These are phyloP conservation scores for Heliconius hermathena DNA, from an alignment of 1,140 invertebrate species.

Conservation along the genomic window DNA sequence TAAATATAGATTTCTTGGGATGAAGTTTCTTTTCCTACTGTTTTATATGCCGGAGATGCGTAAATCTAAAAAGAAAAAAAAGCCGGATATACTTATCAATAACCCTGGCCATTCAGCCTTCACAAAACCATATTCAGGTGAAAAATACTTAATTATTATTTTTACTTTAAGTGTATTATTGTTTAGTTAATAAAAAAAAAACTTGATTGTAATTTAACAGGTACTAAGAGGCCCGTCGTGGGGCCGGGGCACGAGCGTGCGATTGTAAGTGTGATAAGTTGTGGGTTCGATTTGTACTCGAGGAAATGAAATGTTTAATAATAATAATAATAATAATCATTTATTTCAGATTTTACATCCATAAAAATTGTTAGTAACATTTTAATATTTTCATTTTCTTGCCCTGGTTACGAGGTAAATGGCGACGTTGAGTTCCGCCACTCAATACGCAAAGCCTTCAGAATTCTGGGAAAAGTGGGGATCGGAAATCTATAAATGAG, in stretches of 20 bases:
- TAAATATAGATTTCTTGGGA: too few relatives aligned
- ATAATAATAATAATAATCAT: too few relatives aligned
- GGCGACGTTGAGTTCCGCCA: too few relatives aligned
- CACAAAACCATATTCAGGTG: not conserved
- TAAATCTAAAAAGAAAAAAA: not conserved
- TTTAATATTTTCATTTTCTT: not conserved
- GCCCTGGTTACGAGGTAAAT: not conserved
- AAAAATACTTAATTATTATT: not conserved
- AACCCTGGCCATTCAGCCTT: not conserved
- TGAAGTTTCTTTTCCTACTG: too few relatives aligned
- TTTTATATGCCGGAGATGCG: not conserved
- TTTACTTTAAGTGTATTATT: not conserved
- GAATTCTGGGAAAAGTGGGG: not conserved
- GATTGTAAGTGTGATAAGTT: not conserved
- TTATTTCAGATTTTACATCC: too few relatives aligned
- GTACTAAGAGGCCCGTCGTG: not conserved
- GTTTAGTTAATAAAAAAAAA: not conserved
- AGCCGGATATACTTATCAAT: not conserved
- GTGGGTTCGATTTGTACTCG: not conserved
- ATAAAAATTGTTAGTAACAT: too few relatives aligned
- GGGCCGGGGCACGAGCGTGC: not conserved
- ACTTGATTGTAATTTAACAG: not conserved
- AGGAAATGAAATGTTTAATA: not conserved
- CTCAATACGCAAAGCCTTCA: not conserved
- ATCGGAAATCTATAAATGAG: too few relatives aligned